Evolutionary conservation across 2,113 vertebrate species (phyloP).

Genomic region (Scomber japonicus): DNA sequence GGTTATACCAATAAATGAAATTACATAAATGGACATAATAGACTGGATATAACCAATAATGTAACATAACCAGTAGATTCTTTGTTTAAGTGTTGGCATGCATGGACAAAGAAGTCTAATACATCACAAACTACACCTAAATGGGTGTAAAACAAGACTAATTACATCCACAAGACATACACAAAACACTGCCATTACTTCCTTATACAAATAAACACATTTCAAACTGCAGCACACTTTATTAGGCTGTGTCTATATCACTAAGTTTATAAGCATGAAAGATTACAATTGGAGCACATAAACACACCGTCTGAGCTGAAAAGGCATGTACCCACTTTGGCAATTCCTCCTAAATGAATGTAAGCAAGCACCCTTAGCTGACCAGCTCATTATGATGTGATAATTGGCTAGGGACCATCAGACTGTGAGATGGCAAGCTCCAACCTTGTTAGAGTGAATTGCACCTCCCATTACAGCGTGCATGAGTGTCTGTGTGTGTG

Average conservation of each 20-base stretch:
- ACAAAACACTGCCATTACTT: conserved; percentile 12
- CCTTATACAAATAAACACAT: conserved; percentile 29
- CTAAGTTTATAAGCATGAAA: conserved; percentile 8
- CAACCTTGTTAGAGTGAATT: conserved; percentile 73
- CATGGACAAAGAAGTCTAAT: not conserved
- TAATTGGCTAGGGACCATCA: conserved; percentile 78
- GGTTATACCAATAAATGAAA: too few species aligned
- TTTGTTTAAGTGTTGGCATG: not conserved
- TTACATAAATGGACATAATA: too few species aligned
- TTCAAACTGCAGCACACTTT: conserved; percentile 28
- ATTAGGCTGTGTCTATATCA: conserved; percentile 25
- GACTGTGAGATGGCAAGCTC: conserved; percentile 66
- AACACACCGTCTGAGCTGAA: conserved; percentile 20
- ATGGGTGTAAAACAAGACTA: not conserved
- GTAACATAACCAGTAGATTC: not conserved
- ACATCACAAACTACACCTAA: not conserved
- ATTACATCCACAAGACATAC: conserved; percentile 15
- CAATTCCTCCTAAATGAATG: conserved; percentile 60
- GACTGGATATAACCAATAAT: not conserved
- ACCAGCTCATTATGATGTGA: conserved; percentile 75
- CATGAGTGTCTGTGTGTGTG: conserved; percentile 20
- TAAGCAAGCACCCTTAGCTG: conserved; percentile 67
- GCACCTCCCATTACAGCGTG: conserved; percentile 45
- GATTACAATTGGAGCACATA: not conserved
- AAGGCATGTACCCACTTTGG: conserved; percentile 32